phyloP scores from a whole-genome alignment of 2,888 invertebrate genomes.

The Cepaea hortensis region DNA sequence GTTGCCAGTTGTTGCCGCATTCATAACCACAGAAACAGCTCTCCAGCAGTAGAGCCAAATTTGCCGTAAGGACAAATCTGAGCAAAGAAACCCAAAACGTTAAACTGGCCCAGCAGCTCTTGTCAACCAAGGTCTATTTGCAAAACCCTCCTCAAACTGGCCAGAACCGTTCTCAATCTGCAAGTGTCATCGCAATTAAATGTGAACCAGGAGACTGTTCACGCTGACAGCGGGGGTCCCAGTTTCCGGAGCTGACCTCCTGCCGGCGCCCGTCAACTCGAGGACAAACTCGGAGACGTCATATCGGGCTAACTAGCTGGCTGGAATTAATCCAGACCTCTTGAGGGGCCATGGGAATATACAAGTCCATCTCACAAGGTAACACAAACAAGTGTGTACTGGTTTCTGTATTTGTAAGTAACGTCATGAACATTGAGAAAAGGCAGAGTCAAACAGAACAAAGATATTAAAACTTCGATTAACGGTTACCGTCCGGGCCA shows the following conservation, averaged over 20 bases:
- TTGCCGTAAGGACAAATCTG: not conserved
- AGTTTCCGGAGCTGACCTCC: not conserved
- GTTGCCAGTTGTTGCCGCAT: too few species aligned
- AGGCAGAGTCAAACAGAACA: too few species aligned
- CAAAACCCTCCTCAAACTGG: conserved; percentile 12
- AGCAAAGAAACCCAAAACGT: not conserved
- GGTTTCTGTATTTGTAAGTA: too few species aligned
- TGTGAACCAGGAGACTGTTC: not conserved
- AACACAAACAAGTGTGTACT: too few species aligned
- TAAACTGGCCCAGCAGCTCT: conserved; percentile 1
- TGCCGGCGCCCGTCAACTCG: not conserved
- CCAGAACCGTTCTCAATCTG: conserved; percentile 28
- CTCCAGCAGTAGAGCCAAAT: not conserved
- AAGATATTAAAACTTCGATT: too few species aligned
- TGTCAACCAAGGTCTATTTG: conserved; percentile 5
- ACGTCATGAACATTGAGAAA: too few species aligned
- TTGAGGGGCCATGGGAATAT: too few species aligned
- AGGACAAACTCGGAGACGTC: not conserved
- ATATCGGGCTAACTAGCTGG: not conserved
- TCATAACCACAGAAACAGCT: not conserved
- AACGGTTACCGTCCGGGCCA: too few species aligned
- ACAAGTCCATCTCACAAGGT: too few species aligned
- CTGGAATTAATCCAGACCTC: too few species aligned
- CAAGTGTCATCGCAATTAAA: conserved; percentile 38
- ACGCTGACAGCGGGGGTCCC: conserved; percentile 11